Conservation (phyloP, 2,797 vertebrate species). For the Sebastes kiyomatsui region DNA sequence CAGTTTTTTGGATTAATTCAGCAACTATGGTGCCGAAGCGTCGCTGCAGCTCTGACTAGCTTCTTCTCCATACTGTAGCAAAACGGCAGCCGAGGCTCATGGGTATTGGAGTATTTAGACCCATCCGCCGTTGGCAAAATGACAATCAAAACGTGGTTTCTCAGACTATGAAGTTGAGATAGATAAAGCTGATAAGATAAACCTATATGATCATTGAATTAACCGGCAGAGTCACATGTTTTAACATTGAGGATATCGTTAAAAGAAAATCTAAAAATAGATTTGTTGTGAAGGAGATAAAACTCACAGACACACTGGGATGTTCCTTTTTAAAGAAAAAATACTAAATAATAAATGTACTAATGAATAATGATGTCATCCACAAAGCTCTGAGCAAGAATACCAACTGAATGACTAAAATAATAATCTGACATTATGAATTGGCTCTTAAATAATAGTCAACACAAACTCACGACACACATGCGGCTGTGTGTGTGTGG, state of each 20-base stretch:
- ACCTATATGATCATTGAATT: background rate
- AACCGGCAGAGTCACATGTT: background rate
- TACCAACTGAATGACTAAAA: background rate
- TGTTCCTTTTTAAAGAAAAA: background rate
- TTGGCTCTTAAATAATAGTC: background rate
- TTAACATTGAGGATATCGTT: background rate
- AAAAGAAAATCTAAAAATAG: background rate
- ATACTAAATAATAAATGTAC: background rate
- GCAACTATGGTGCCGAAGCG: background rate
- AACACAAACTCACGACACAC: background rate
- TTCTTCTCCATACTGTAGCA: background rate
- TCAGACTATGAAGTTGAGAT: background rate
- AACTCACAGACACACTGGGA: background rate
- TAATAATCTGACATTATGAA: background rate
- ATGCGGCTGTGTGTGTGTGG: background rate
- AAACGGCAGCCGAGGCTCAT: background rate
- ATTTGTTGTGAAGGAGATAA: background rate
- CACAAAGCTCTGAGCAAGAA: background rate
- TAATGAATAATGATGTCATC: background rate
- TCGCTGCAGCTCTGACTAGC: background rate
- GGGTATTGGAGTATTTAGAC: background rate
- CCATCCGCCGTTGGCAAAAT: background rate
- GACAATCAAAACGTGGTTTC: background rate
- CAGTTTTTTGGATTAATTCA: background rate
- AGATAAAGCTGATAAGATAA: background rate